These are phyloP conservation scores for Cnemophilus loriae DNA, from an alignment of 2,113 vertebrate species.

Conservation along the genomic window DNA sequence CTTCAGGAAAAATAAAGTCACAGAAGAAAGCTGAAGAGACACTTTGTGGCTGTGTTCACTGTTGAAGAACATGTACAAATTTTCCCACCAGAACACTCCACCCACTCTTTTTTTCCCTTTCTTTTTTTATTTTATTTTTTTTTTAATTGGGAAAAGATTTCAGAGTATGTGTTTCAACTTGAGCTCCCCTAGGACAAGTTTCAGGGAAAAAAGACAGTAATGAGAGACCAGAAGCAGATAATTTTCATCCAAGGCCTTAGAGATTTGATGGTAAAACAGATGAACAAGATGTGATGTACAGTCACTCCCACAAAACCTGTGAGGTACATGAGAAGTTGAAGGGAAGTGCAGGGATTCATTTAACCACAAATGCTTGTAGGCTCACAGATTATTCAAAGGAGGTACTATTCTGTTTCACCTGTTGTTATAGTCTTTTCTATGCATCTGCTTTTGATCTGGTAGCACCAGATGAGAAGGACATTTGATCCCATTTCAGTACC, in stretches of 20 bases:
- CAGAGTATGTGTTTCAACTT: background rate
- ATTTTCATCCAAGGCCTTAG: background rate
- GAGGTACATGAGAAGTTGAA: background rate
- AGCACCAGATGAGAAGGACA: background rate
- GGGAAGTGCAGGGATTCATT: background rate
- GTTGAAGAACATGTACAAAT: background rate
- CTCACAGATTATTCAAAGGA: background rate
- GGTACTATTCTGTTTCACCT: background rate
- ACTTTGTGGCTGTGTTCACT: background rate
- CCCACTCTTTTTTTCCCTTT: accelerated
- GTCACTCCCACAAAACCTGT: background rate
- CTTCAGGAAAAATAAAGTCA: background rate
- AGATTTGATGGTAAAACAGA: background rate
- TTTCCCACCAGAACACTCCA: background rate
- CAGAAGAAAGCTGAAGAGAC: background rate
- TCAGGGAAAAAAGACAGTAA: background rate
- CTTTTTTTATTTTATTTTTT: background rate
- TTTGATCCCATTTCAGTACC: background rate
- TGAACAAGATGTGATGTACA: background rate
- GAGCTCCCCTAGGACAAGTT: background rate
- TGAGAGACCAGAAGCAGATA: background rate
- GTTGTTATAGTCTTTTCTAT: background rate
- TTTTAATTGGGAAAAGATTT: background rate
- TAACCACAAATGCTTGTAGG: background rate
- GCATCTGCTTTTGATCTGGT: background rate